Percentiles rank a stretch among this genome's conserved stretches.
Evolutionary conservation across 2,888 invertebrate species (phyloP).

Genomic region (Coenonympha arcania): DNA sequence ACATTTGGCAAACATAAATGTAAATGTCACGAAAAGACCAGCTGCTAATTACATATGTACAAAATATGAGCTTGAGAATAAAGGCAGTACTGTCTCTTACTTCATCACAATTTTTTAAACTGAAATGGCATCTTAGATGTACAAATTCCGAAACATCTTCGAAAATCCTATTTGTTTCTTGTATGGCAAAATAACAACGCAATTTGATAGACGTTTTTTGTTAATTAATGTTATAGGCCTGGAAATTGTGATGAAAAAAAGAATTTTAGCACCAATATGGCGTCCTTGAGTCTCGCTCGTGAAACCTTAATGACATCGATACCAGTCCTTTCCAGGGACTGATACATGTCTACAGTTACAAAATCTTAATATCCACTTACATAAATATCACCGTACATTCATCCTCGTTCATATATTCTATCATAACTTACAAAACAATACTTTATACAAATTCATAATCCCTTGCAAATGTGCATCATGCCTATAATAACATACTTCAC

Average conservation of each 20-base stretch:
- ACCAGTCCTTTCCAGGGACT: slow-evolving; percentile 58
- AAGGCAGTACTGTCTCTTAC: slow-evolving; percentile 50
- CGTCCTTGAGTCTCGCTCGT: slow-evolving; percentile 58
- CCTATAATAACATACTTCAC: slow-evolving; percentile 68
- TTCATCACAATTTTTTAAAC: slow-evolving; percentile 48
- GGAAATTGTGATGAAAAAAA: slow-evolving; percentile 51
- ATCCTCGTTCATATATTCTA: slow-evolving; percentile 46
- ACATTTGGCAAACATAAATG: slow-evolving; percentile 23
- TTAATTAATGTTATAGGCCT: slow-evolving; percentile 3
- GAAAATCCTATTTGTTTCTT: not conserved
- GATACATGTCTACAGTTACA: slow-evolving; percentile 64
- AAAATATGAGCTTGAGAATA: slow-evolving; percentile 57
- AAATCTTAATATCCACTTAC: slow-evolving; percentile 55
- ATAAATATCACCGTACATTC: slow-evolving; percentile 41
- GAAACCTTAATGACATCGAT: slow-evolving; percentile 61
- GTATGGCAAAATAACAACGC: too few relatives aligned
- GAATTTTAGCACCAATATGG: slow-evolving; percentile 64
- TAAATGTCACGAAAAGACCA: slow-evolving; percentile 42
- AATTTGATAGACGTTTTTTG: not conserved
- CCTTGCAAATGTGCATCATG: slow-evolving; percentile 74
- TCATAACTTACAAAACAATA: slow-evolving; percentile 64
- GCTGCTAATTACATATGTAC: slow-evolving; percentile 69
- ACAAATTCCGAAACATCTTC: not conserved
- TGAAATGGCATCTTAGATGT: not conserved
- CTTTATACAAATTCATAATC: slow-evolving; percentile 73